A percentile compares a stretch with the other conserved stretches of the same genome.
phyloP scores from a whole-genome alignment of 2,888 invertebrate genomes.

The Eucera pruinosa region DNA sequence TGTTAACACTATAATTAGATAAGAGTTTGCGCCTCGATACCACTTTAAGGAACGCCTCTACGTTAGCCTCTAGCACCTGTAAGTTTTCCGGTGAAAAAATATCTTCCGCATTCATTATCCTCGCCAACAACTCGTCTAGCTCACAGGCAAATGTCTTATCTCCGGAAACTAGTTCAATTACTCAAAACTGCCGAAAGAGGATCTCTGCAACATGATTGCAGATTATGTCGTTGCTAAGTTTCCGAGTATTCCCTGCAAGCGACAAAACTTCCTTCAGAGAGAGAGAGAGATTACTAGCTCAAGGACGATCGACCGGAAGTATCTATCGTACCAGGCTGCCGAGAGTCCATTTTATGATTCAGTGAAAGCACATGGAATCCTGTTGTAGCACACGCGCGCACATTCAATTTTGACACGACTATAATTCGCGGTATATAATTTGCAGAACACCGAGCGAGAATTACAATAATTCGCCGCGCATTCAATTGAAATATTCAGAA shows the following conservation, averaged over 20 bases:
- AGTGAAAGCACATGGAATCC: not conserved
- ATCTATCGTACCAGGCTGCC: slow-evolving; percentile 9
- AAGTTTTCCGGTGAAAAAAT: slow-evolving; percentile 47
- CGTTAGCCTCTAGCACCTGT: slow-evolving; percentile 7
- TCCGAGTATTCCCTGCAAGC: slow-evolving; percentile 5
- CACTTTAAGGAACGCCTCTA: not conserved
- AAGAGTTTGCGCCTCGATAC: slow-evolving; percentile 5
- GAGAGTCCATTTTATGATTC: not conserved
- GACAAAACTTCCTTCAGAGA: slow-evolving; percentile 57
- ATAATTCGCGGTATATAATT: slow-evolving; percentile 5
- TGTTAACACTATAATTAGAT: not conserved
- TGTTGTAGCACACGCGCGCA: not conserved
- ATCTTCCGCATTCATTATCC: slow-evolving; percentile 75
- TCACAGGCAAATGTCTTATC: slow-evolving; percentile 70
- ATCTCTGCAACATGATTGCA: slow-evolving; percentile 39
- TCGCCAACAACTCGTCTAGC: slow-evolving; percentile 52
- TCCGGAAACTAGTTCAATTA: slow-evolving; percentile 77
- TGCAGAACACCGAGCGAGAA: not conserved
- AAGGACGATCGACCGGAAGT: slow-evolving; percentile 43
- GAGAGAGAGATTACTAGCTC: slow-evolving; percentile 34
- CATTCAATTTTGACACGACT: slow-evolving; percentile 10
- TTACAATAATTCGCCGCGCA: slow-evolving; percentile 15
- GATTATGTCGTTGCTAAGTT: slow-evolving; percentile 59
- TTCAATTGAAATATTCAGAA: slow-evolving; percentile 15
- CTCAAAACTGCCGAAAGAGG: slow-evolving; percentile 70